These are phyloP conservation scores for Sebastolobus alascanus DNA, from an alignment of 2,797 vertebrate species.

Conservation along the genomic window DNA sequence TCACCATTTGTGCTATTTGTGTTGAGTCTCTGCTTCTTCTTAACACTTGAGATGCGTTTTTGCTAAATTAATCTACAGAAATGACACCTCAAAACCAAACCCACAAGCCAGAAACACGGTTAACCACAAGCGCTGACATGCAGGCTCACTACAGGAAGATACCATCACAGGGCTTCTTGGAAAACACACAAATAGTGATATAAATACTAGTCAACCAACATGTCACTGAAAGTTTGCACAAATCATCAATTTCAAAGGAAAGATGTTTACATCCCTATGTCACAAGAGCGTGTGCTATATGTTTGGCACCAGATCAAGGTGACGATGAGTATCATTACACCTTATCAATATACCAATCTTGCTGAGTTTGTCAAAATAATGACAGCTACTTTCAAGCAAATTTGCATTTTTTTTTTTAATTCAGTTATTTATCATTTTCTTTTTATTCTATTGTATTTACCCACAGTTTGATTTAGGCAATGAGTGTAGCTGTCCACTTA, in stretches of 20 bases:
- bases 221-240: background rate
- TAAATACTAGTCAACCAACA: background rate
- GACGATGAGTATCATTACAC: background rate
- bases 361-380: background rate
- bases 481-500: background rate
- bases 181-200: background rate
- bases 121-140: background rate
- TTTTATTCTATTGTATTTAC: background rate
- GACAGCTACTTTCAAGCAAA: background rate
- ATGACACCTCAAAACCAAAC: slow-evolving; percentile 2
- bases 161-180: background rate
- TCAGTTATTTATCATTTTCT: background rate
- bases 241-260: background rate
- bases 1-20: background rate
- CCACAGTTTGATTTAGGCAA: background rate
- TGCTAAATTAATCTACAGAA: background rate
- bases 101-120: background rate
- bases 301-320: background rate
- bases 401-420: background rate
- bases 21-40: background rate
- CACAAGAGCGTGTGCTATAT: background rate
- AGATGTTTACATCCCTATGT: background rate
- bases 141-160: background rate
- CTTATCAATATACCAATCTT: background rate
- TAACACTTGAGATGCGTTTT: background rate